phyloP scores from a whole-genome alignment of 35 echinoderm and acorn worm species.

The Hemicentrotus pulcherrimus region DNA sequence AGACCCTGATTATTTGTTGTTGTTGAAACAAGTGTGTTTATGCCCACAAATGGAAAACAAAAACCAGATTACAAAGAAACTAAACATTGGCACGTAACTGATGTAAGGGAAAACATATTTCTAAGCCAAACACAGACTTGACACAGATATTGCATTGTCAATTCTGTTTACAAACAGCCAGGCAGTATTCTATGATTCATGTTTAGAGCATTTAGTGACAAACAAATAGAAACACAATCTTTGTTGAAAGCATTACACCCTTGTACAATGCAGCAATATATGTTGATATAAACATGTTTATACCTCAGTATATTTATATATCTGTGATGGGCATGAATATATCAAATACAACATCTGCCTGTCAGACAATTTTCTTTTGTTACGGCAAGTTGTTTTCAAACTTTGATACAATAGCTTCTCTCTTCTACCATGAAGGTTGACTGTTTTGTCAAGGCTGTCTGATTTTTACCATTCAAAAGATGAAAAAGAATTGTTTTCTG shows the following conservation, averaged over 20 bases:
- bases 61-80: not conserved
- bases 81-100: not conserved
- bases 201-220: not conserved
- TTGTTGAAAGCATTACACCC: not conserved
- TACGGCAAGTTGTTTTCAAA: not conserved
- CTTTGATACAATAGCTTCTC: not conserved
- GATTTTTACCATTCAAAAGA: not conserved
- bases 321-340: not conserved
- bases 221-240: not conserved
- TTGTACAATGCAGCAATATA: not conserved
- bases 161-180: not conserved
- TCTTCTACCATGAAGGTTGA: not conserved
- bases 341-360: not conserved
- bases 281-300: slow-evolving; percentile 5
- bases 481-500: not conserved
- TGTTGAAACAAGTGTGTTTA: not conserved
- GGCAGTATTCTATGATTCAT: not conserved
- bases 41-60: not conserved
- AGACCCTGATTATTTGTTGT: not conserved
- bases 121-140: not conserved
- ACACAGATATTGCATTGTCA: not conserved
- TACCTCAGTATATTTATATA: not conserved
- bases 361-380: not conserved
- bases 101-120: not conserved
- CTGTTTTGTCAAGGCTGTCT: not conserved